Percentiles rank a stretch among this genome's conserved stretches.
These are phyloP conservation scores for Lacanobia wlatinum DNA, from an alignment of 2,888 invertebrate genomes.

Conservation along the genomic window DNA sequence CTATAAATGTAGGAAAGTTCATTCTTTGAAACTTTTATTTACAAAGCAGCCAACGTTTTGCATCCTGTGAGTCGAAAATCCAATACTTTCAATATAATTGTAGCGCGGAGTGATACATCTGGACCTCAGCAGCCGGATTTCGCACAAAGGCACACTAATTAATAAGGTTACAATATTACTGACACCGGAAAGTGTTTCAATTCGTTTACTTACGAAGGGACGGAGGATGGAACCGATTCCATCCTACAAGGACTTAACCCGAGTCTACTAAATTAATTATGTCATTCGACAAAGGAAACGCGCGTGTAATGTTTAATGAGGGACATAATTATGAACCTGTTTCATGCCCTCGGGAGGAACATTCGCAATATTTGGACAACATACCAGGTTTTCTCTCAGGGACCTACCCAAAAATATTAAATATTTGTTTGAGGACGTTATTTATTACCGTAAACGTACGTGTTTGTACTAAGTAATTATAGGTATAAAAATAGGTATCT, in stretches of 20 bases:
- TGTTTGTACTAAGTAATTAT: not conserved
- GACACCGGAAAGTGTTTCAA: constrained; percentile 37
- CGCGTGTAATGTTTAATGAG: constrained; percentile 44
- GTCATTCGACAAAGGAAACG: constrained; percentile 38
- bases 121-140: constrained; percentile 31
- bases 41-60: not conserved
- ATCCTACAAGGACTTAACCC: constrained; percentile 23
- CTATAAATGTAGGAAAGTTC: not conserved
- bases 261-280: constrained; percentile 40
- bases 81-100: constrained; percentile 15
- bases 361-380: constrained; percentile 27
- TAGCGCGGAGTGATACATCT: constrained; percentile 33
- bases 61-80: not conserved
- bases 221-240: constrained; percentile 33
- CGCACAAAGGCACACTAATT: constrained; percentile 24
- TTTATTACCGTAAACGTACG: not conserved
- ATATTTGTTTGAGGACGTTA: constrained; percentile 6
- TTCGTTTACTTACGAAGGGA: constrained; percentile 24
- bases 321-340: constrained; percentile 37
- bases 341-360: constrained; percentile 22
- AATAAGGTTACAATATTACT: constrained; percentile 29
- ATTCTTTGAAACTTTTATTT: not conserved
- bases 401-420: constrained; percentile 13
- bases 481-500: not conserved
- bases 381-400: constrained; percentile 11